Conservation (phyloP, 2,888 invertebrate genomes). For the Crioceris asparagi region DNA sequence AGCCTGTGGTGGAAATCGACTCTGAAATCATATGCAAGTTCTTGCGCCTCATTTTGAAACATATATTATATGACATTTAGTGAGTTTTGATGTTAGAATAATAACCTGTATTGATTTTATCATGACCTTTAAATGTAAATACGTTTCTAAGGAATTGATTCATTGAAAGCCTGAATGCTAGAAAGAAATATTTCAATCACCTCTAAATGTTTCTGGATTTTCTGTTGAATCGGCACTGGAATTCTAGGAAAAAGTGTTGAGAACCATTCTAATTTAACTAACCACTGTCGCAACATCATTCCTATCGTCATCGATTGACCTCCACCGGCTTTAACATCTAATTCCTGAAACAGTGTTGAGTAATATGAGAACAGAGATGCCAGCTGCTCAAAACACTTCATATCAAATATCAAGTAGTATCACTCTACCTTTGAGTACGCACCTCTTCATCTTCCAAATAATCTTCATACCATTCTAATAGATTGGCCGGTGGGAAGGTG, state of each 20-base stretch:
- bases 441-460: constrained; percentile 93
- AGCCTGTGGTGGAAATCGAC: constrained; percentile 32
- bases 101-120: too few species aligned
- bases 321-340: constrained; percentile 97
- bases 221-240: constrained; percentile 94
- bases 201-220: constrained; percentile 65
- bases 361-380: constrained; percentile 11
- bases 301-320: constrained; percentile 91
- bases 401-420: constrained; percentile 25
- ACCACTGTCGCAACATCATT: constrained; percentile 81
- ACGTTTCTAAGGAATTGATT: too few species aligned
- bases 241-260: constrained; percentile 96
- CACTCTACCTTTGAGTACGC: constrained; percentile 40
- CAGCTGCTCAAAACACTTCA: too few species aligned
- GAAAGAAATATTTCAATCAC: constrained; percentile 27
- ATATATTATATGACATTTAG: too few species aligned
- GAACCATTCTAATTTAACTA: constrained; percentile 97
- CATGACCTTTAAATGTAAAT: too few species aligned
- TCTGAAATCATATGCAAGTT: constrained; percentile 22
- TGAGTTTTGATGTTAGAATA: too few species aligned
- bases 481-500: constrained; percentile 89
- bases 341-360: constrained; percentile 51
- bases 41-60: too few species aligned
- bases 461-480: constrained; percentile 95
- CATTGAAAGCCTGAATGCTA: neutral